Percentiles rank a stretch among this genome's conserved stretches.
phyloP scores from a whole-genome alignment of 2,888 invertebrate species.

The Mythimna vitellina region DNA sequence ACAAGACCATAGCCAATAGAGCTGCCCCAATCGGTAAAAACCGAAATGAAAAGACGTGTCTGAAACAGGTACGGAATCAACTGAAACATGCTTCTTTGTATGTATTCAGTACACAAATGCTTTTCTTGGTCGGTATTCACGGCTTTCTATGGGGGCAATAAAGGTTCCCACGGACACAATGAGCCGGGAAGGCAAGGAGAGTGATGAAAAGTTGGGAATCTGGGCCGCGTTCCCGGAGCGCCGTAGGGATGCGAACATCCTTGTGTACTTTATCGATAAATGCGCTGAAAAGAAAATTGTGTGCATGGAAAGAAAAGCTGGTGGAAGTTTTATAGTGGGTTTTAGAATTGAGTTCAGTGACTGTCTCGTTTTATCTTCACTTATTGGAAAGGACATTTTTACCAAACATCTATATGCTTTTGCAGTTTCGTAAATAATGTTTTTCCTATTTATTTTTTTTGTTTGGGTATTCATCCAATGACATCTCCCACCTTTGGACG shows the following conservation, averaged over 20 bases:
- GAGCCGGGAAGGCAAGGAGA: constrained; percentile 85
- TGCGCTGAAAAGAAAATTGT: constrained; percentile 53
- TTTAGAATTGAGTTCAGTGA: constrained; percentile 10
- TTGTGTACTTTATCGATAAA: constrained; percentile 68
- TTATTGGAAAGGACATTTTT: constrained; percentile 4
- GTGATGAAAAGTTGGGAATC: constrained; percentile 89
- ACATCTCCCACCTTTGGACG: no score
- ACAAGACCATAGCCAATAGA: constrained; percentile 80
- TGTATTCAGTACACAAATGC: constrained; percentile 89
- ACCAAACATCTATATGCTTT: background rate
- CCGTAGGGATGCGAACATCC: constrained; percentile 75
- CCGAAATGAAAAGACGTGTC: constrained; percentile 80
- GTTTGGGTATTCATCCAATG: no score
- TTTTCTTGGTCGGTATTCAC: constrained; percentile 89
- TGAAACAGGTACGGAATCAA: constrained; percentile 70
- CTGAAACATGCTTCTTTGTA: constrained; percentile 82
- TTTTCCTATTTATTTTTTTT: background rate
- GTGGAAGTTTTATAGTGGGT: constrained; percentile 20
- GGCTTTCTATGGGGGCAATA: constrained; percentile 89
- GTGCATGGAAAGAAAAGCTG: constrained; percentile 15
- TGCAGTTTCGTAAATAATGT: background rate
- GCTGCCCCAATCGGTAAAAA: constrained; percentile 84
- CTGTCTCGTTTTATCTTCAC: constrained; percentile 2
- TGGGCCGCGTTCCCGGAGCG: constrained; percentile 86
- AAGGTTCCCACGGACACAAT: constrained; percentile 90